Evolutionary conservation across 1,140 invertebrate species (phyloP).

Genomic region (Drosophila oshimai): DNA sequence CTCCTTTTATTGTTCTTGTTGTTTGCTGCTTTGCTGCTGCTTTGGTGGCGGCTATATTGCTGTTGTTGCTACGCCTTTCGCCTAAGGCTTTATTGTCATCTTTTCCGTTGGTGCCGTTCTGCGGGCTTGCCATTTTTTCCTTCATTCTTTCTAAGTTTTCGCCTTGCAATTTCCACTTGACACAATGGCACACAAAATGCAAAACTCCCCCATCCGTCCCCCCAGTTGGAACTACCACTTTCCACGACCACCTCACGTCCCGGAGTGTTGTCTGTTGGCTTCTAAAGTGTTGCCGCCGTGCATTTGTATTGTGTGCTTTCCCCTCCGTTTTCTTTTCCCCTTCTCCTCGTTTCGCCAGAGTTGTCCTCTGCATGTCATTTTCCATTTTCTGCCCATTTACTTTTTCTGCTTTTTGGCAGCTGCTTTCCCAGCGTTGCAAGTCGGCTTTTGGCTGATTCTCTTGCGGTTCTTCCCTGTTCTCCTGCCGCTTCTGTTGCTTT

Average conservation of each 20-base stretch:
- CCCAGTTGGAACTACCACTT: too few relatives aligned
- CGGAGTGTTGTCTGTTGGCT: conserved; percentile 40
- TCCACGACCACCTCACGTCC: too few relatives aligned
- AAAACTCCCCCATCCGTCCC: conserved; percentile 62
- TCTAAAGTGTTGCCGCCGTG: conserved; percentile 57
- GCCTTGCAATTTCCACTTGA: conserved; percentile 73
- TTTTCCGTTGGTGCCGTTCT: conserved; percentile 57
- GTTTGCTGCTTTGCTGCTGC: too few relatives aligned
- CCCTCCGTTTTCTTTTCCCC: conserved; percentile 27
- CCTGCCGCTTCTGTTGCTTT: conserved; percentile 18
- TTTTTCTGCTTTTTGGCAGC: conserved; percentile 59
- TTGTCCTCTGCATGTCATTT: conserved; percentile 59
- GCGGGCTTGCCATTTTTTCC: conserved; percentile 66
- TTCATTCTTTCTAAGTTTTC: conserved; percentile 54
- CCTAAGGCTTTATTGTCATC: conserved; percentile 67
- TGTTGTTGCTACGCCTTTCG: too few relatives aligned
- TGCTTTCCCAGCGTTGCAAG: conserved; percentile 50
- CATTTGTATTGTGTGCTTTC: conserved; percentile 32
- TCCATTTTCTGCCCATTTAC: conserved; percentile 38
- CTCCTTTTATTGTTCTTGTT: conserved; percentile 21
- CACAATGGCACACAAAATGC: conserved; percentile 78
- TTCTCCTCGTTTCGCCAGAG: conserved; percentile 4
- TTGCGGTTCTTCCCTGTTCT: not conserved
- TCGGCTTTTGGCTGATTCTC: conserved; percentile 35
- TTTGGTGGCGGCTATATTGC: too few relatives aligned